phyloP scores from a whole-genome alignment of 2,797 vertebrate species.

The Yasuhikotakia modesta region DNA sequence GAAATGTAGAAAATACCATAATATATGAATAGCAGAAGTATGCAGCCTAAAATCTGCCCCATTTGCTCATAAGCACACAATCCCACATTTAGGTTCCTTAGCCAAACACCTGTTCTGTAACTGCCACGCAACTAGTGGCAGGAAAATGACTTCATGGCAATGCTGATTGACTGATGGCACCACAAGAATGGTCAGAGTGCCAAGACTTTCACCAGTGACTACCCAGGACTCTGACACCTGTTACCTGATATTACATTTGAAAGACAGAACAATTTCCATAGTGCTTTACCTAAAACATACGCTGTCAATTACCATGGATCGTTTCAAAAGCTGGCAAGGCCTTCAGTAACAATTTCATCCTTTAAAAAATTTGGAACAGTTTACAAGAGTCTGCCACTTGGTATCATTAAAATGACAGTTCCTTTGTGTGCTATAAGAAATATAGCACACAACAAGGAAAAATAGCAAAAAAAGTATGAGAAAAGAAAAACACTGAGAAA shows the following conservation, averaged over 20 bases:
- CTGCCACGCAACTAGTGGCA: no score
- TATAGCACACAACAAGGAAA: background rate
- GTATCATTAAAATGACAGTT: conserved; percentile 28
- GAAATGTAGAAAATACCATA: background rate
- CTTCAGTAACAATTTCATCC: conserved; percentile 2
- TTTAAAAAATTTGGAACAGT: conserved; percentile 8
- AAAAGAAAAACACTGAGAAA: conserved; percentile 20
- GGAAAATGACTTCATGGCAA: background rate
- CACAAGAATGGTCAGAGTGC: background rate
- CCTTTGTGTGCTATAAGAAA: background rate
- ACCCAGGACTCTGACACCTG: conserved; percentile 25
- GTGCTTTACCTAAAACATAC: conserved; percentile 22
- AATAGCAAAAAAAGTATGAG: background rate
- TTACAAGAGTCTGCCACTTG: background rate
- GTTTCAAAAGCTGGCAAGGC: conserved; percentile 25
- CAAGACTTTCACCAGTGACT: background rate
- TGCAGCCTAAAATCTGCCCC: background rate
- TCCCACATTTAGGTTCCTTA: background rate
- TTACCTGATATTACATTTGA: conserved; percentile 45
- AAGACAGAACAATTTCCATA: conserved; percentile 32
- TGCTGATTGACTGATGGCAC: background rate
- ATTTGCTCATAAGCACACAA: background rate
- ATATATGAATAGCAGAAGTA: background rate
- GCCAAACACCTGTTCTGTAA: background rate
- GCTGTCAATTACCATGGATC: conserved; percentile 38